Conservation (phyloP, 2,113 vertebrate genomes). For the Limanda limanda region DNA sequence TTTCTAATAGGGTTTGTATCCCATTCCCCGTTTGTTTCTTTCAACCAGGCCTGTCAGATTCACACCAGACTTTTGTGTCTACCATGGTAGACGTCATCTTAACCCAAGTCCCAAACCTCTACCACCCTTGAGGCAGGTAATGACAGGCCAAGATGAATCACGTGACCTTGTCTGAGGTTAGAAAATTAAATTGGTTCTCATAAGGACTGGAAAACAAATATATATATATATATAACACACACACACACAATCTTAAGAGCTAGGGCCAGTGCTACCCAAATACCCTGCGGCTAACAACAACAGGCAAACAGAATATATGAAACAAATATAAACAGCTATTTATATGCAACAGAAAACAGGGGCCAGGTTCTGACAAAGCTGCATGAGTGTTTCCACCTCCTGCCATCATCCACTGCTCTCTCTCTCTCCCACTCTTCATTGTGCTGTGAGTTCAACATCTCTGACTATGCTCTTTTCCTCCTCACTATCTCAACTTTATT, state of each 20-base stretch:
- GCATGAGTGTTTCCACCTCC: constrained; percentile 49
- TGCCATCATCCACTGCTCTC: constrained; percentile 27
- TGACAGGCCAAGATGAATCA: background rate
- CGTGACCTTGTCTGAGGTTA: background rate
- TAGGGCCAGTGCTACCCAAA: constrained; percentile 29
- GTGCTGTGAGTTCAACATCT: constrained; percentile 32
- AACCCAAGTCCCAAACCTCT: background rate
- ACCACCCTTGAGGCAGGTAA: background rate
- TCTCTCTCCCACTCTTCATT: constrained; percentile 2
- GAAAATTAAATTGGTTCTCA: background rate
- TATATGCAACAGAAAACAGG: constrained; percentile 74
- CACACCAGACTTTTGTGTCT: background rate
- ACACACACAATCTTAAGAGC: constrained; percentile 11
- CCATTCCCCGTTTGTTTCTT: background rate
- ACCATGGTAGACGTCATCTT: background rate
- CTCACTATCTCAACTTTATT: background rate
- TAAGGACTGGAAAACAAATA: background rate
- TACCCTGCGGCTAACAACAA: constrained; percentile 46
- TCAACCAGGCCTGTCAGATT: background rate
- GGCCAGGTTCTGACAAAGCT: constrained; percentile 51
- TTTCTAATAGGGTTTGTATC: background rate
- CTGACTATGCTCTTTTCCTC: constrained; percentile 25
- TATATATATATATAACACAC: background rate
- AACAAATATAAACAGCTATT: constrained; percentile 77
- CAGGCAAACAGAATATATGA: constrained; percentile 54